These are phyloP conservation scores for Ptilonorhynchus violaceus DNA, from an alignment of 2,113 vertebrate species.

Conservation along the genomic window DNA sequence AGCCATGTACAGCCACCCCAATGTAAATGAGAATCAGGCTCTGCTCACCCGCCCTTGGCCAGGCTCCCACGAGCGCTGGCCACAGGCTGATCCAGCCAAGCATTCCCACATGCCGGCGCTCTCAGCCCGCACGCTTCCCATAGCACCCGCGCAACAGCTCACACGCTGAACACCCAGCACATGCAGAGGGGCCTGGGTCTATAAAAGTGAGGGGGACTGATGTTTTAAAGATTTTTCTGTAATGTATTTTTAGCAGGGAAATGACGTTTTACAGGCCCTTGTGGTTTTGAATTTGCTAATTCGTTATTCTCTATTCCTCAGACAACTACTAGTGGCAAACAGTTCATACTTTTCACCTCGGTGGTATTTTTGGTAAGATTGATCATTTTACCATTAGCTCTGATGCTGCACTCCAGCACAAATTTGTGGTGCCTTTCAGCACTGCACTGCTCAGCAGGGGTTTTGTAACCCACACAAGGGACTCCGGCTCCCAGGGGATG, in stretches of 20 bases:
- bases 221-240: not conserved
- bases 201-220: not conserved
- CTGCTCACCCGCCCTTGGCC: not conserved
- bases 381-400: not conserved
- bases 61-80: not conserved
- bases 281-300: constrained; percentile 16
- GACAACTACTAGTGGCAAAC: not conserved
- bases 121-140: not conserved
- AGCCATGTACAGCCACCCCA: not conserved
- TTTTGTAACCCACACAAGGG: not conserved
- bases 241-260: constrained; percentile 14
- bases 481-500: not conserved
- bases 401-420: accelerated
- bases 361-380: constrained; percentile 23
- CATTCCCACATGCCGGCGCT: not conserved
- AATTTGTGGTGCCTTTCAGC: not conserved
- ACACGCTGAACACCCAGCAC: not conserved
- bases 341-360: not conserved
- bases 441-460: not conserved
- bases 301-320: constrained; percentile 14
- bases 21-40: not conserved
- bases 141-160: not conserved
- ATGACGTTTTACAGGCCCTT: not conserved
- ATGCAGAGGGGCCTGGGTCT: not conserved
- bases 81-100: not conserved